These are phyloP conservation scores for Gila orcuttii DNA, from an alignment of 2,113 vertebrate genomes.

Conservation along the genomic window DNA sequence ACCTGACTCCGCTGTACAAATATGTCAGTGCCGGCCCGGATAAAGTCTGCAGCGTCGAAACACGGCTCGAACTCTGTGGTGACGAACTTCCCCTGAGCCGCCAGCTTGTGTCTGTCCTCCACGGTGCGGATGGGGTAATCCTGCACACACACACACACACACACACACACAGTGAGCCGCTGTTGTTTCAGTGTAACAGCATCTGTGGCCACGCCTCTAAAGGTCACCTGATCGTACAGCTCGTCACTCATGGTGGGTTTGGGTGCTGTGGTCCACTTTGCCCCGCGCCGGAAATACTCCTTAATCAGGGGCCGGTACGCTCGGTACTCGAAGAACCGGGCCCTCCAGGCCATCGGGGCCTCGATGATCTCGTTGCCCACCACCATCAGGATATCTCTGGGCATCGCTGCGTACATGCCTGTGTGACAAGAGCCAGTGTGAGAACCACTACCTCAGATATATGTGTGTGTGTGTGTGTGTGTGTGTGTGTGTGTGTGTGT, in stretches of 20 bases:
- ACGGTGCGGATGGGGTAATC: slow-evolving; percentile 91
- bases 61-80: slow-evolving; percentile 97
- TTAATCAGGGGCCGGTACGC: slow-evolving; percentile 95
- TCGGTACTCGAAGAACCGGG: slow-evolving; percentile 97
- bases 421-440: slow-evolving; percentile 22
- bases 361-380: slow-evolving; percentile 98
- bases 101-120: slow-evolving; percentile 93
- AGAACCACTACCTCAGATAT: neutral
- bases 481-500: too few species aligned
- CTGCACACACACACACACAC: slow-evolving; percentile 67
- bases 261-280: slow-evolving; percentile 97
- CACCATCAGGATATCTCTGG: slow-evolving; percentile 94
- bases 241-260: slow-evolving; percentile 96
- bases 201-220: neutral
- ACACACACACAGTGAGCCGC: slow-evolving; percentile 5
- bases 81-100: slow-evolving; percentile 95
- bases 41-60: slow-evolving; percentile 98
- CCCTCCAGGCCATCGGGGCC: slow-evolving; percentile 98
- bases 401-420: slow-evolving; percentile 99
- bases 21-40: slow-evolving; percentile 93
- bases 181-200: neutral
- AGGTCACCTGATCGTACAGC: slow-evolving; percentile 90
- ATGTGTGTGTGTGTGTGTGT: neutral
- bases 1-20: slow-evolving; percentile 99
- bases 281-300: slow-evolving; percentile 92